Conservation (phyloP, 2,113 vertebrate genomes). For the Zootoca vivipara region DNA sequence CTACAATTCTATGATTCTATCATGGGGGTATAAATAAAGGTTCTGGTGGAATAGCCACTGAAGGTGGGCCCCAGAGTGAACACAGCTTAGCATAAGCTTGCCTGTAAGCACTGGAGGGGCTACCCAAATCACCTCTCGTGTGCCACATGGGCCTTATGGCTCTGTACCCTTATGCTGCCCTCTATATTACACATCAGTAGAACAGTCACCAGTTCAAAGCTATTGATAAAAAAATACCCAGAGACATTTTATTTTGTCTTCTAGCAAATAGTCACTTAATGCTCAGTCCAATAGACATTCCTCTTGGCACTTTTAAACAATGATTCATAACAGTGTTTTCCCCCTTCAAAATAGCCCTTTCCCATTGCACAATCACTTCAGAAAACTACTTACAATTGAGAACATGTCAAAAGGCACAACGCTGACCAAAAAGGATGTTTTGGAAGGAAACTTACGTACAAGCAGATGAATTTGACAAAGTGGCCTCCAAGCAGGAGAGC, state of each 20-base stretch:
- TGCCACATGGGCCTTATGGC: background rate
- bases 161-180: background rate
- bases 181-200: background rate
- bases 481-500: slow-evolving; percentile 1
- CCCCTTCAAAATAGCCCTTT: background rate
- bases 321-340: no score
- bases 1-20: no score
- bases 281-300: background rate
- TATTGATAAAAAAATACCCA: background rate
- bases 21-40: background rate
- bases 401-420: background rate
- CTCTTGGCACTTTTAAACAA: no score
- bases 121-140: background rate
- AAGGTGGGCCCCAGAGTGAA: background rate
- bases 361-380: background rate
- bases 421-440: background rate
- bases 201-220: background rate
- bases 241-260: background rate
- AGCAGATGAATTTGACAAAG: slow-evolving; percentile 7
- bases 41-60: no score
- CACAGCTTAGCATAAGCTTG: background rate
- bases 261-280: background rate
- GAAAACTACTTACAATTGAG: background rate
- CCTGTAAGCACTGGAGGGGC: background rate
- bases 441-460: background rate